Percentiles rank a stretch among this genome's conserved stretches.
phyloP scores from a whole-genome alignment of 2,113 vertebrate genomes.

The Heterotilapia buettikoferi region DNA sequence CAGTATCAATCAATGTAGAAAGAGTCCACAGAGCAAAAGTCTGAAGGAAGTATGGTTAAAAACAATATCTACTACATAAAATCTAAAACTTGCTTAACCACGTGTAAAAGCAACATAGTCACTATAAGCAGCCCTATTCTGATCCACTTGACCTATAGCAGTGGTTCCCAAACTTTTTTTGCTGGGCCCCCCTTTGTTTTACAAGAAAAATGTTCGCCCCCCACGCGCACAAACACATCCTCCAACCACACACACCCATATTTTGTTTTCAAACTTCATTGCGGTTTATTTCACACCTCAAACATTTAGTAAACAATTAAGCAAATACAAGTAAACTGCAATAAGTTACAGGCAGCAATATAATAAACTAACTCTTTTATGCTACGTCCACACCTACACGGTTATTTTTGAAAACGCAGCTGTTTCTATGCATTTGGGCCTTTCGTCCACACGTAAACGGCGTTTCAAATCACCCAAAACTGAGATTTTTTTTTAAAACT shows the following conservation, averaged over 20 bases:
- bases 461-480: accelerated
- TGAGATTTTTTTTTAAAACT: no score
- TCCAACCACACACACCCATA: no score
- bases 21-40: not conserved
- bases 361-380: accelerated
- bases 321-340: no score
- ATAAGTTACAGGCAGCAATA: no score
- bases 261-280: no score
- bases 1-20: not conserved
- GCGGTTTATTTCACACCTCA: no score
- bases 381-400: no score
- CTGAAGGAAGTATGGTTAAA: not conserved
- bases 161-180: not conserved
- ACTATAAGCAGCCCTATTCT: not conserved
- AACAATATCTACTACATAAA: not conserved
- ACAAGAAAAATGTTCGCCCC: not conserved
- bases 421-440: no score
- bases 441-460: accelerated
- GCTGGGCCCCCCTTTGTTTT: not conserved
- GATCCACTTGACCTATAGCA: not conserved
- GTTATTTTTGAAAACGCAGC: no score
- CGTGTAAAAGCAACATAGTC: not conserved
- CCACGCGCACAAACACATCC: not conserved
- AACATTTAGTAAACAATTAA: no score
- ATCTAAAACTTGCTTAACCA: not conserved